These are phyloP conservation scores for Leptopilina drosophilae DNA, from an alignment of 2,888 invertebrate genomes.

Conservation along the genomic window DNA sequence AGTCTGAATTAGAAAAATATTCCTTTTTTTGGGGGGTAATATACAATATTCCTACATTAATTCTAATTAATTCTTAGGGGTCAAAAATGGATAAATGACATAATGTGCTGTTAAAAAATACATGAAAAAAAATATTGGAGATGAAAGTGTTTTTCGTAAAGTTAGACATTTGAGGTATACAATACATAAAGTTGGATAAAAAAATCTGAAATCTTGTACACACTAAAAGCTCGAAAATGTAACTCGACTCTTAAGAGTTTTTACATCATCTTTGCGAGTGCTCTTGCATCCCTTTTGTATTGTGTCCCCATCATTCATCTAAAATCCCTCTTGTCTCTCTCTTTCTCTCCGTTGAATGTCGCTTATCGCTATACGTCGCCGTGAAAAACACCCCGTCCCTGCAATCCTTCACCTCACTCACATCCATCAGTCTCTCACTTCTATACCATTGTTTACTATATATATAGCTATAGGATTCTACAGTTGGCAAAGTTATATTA, in stretches of 20 bases:
- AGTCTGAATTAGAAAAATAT: no score
- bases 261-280: conserved; percentile 39
- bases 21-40: no score
- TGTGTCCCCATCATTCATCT: conserved; percentile 44
- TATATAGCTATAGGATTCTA: not conserved
- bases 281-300: conserved; percentile 25
- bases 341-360: conserved; percentile 48
- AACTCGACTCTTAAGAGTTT: conserved; percentile 32
- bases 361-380: conserved; percentile 33
- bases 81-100: no score
- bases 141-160: no score
- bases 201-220: not conserved
- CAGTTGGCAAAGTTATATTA: not conserved
- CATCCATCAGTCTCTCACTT: not conserved
- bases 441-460: no score
- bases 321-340: conserved; percentile 40
- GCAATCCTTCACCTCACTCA: not conserved
- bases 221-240: conserved; percentile 20
- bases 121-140: no score
- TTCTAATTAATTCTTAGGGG: no score
- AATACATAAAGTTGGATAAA: not conserved
- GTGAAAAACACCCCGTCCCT: not conserved
- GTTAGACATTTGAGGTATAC: no score
- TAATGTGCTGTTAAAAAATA: no score
- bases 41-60: no score